Base-by-base conservation (phyloP, 1,140 invertebrate species). In the Stenopsyche tienmushanensis region DNA sequence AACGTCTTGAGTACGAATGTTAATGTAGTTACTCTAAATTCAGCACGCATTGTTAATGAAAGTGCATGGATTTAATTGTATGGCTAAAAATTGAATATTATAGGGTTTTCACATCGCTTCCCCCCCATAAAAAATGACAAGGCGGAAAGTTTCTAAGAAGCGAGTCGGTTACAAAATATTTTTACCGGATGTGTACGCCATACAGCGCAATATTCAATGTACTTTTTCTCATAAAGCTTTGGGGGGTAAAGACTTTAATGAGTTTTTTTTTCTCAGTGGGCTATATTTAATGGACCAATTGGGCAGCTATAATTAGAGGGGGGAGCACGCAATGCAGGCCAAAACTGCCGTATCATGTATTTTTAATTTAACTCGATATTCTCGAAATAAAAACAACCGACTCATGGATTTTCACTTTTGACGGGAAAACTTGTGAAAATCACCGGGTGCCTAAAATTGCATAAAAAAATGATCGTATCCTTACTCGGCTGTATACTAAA, bases 351-450 rank as follows among this genome's bases (percentile, higher is more conserved):
- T 57, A 57, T 57, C 54, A 57, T 57, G 54, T 57, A 57, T 57
- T 57, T 57, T 57, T 57, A 57, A 57, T 57, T 57, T 57, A 57
- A 41, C 54, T 57, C 54, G 39, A 57, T 57, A 57, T 57, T 57
- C 54, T 42, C 54, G 54, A 10, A 57, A 57, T 42, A 21, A 42
- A 57, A 57, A 42, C 54, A 21, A 57, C n/a, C 24, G 34, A 57
- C 39, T 42, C 39, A 57, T 57, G 39, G n/a, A 42, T 57, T 57
- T 57, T 57, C 54, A 57, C 15, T 42, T 55, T 55, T 57, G 49
- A 8, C 49, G 49, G 29, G 29, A 34, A 34, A 34, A 34, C 29
- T 34, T 34, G 29, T 34, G 5, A 34, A 34, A 34, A 34, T 7
- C 29, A 34, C 29, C 5, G 29, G 29, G 29, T 34, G 29, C 5